phyloP scores from a whole-genome alignment of 2,888 invertebrate genomes.

The Noctua pronuba region DNA sequence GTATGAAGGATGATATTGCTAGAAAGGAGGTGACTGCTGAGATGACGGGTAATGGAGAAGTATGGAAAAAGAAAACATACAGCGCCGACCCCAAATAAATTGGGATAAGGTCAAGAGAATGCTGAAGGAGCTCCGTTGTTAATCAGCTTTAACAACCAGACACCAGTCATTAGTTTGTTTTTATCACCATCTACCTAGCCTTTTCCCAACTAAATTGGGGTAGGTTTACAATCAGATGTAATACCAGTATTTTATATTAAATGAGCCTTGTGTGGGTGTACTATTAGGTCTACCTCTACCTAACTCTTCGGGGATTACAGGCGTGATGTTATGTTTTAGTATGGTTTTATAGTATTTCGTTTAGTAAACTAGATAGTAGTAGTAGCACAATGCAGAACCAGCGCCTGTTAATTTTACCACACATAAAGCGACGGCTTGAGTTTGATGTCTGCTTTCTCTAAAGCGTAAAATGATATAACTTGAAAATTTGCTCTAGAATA shows the following conservation, averaged over 20 bases:
- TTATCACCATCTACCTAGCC: not conserved
- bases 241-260: not conserved
- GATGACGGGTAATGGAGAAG: too few relatives aligned
- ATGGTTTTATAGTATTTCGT: not conserved
- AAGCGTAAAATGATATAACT: not conserved
- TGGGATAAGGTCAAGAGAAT: too few relatives aligned
- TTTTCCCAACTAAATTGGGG: not conserved
- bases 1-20: too few relatives aligned
- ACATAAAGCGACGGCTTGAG: not conserved
- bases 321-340: too few relatives aligned
- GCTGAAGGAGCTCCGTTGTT: not conserved
- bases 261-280: too few relatives aligned
- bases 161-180: not conserved
- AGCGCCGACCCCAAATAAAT: too few relatives aligned
- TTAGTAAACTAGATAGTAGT: not conserved
- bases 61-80: too few relatives aligned
- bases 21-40: too few relatives aligned
- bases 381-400: not conserved
- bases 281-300: too few relatives aligned
- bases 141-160: not conserved
- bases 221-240: not conserved
- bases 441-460: not conserved
- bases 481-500: not conserved
- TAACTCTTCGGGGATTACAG: too few relatives aligned
- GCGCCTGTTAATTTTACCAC: not conserved